A percentile compares a stretch with the other conserved stretches of the same genome.
These are phyloP conservation scores for Gallinago jamesoni DNA, from an alignment of 2,113 vertebrate genomes.

Conservation along the genomic window DNA sequence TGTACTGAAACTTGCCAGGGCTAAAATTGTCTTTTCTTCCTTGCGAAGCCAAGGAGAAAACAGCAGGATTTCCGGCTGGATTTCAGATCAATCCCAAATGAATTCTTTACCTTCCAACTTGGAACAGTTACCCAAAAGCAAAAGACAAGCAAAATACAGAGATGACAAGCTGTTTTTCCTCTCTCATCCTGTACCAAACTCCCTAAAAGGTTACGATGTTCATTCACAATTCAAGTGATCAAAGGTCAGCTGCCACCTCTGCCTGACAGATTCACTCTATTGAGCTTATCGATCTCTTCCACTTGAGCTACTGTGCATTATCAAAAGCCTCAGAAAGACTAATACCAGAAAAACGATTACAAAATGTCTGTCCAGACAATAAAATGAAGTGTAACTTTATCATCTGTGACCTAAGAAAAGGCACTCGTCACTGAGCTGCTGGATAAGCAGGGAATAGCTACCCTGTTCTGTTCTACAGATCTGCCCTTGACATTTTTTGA, in stretches of 20 bases:
- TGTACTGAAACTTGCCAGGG: background rate
- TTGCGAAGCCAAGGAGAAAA: background rate
- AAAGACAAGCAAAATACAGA: background rate
- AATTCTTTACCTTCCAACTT: background rate
- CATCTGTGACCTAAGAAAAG: background rate
- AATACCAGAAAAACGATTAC: background rate
- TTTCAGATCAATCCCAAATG: background rate
- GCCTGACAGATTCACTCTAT: background rate
- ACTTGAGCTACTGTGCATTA: background rate
- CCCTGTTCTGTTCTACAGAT: background rate
- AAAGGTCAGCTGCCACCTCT: background rate
- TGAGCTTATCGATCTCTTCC: background rate
- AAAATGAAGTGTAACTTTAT: background rate
- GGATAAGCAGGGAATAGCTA: background rate
- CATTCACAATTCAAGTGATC: background rate
- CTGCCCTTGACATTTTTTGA: background rate
- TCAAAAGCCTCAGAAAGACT: background rate
- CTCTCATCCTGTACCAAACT: background rate
- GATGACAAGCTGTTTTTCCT: background rate
- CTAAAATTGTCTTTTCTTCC: background rate
- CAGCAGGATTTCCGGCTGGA: background rate
- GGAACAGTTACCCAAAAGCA: background rate
- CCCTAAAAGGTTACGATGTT: background rate
- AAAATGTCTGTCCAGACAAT: background rate
- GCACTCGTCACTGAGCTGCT: background rate